A percentile compares a stretch with the other conserved stretches of the same genome.
These are phyloP conservation scores for Dreissena polymorpha DNA, from an alignment of 1,140 invertebrate genomes.

Conservation along the genomic window DNA sequence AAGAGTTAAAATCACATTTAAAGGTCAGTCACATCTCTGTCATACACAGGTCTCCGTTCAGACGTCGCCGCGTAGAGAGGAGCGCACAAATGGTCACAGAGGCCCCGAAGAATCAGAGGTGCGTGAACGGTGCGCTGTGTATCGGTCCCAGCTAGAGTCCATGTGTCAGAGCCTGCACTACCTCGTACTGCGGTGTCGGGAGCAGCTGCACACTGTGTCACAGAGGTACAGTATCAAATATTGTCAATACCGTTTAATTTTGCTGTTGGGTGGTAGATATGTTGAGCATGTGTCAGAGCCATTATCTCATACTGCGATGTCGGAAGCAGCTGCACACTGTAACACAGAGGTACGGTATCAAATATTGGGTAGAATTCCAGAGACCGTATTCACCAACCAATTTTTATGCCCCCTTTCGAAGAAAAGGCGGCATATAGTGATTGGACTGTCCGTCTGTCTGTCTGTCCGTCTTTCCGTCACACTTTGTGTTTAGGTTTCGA, in stretches of 20 bases:
- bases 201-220: slow-evolving; percentile 53
- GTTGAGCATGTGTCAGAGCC: not conserved
- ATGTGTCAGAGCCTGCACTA: slow-evolving; percentile 69
- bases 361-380: no score
- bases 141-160: slow-evolving; percentile 65
- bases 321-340: slow-evolving; percentile 57
- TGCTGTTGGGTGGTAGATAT: no score
- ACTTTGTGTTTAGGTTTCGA: no score
- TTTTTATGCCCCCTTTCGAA: no score
- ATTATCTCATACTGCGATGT: slow-evolving; percentile 57
- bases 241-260: no score
- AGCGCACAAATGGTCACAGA: not conserved
- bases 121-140: slow-evolving; percentile 56
- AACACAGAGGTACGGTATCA: slow-evolving; percentile 41
- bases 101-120: slow-evolving; percentile 16
- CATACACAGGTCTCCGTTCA: slow-evolving; percentile 21
- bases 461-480: no score
- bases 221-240: slow-evolving; percentile 21
- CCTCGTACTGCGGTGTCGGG: slow-evolving; percentile 61
- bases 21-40: no score
- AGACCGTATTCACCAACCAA: no score
- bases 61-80: slow-evolving; percentile 30
- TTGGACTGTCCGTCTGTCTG: no score
- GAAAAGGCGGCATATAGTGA: no score
- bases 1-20: no score